Evolutionary conservation across 92 coral and sea anemone species (phyloP), one percentile per base, ranked within the genome.

Genomic region (Palythoa grandiflora): DNA sequence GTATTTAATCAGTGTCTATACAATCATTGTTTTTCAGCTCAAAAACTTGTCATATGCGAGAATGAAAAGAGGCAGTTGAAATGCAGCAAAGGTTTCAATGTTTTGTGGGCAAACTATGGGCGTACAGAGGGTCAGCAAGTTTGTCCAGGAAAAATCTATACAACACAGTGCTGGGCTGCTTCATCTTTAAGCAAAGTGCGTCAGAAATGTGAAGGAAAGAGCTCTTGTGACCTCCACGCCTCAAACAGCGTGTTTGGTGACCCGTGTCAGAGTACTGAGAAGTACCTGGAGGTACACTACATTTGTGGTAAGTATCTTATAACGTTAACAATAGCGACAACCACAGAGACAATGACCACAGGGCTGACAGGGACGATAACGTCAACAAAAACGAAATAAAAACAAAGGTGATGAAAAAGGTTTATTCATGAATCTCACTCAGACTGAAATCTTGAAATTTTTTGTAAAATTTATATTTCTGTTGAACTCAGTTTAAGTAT

Each of bases 241-340:
- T 75, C 80, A 50, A 75, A 47, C 80, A 50, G 63, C 80, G 80
- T 47, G 63, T 75, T 47, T 75, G 80, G 80, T 44, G 80, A 75
- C 16, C 80, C 80, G 20, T 75, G 80, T 39, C 28, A 12, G 15
- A 38, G 80, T 9, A 75, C 61, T 47, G 13, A 6, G 16, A 75
- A 75, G 16, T 75, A 75, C n/a, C 39, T 75, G 17, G 80, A 75
- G 37, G 60, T 75, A 4, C 57, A 75, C 61, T 75, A 75, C 38
- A 48, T 36, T n/a, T 75, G 80, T 14, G 80, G 80, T 75, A 75
- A 35, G 73, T 65, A 20, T 16, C 16, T 2, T 1, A 54, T 54
- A 54, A 54, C 16, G 9, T 4, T 14, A 54, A 8, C 16, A 12
- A 54, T 54, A 54, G 2, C 60, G 47, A 40, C 60, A 8, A 54